Evolutionary conservation across 2,797 vertebrate species (phyloP).

Genomic region (Crocodylus rhombifer): DNA sequence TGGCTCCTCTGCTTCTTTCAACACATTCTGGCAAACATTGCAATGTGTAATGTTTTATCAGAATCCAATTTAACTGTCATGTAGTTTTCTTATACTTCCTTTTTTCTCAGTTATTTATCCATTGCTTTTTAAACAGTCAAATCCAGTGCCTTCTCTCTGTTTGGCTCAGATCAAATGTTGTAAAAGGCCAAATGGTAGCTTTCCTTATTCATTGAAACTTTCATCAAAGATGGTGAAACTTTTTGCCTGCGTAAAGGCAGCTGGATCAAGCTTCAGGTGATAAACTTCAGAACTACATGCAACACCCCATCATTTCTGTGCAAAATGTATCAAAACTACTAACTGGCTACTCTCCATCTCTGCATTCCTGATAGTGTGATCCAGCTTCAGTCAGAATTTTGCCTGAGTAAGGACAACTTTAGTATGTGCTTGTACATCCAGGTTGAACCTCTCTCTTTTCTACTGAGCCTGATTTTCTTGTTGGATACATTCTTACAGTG

Average conservation of each 20-base stretch:
- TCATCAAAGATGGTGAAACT: neutral
- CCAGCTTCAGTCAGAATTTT: neutral
- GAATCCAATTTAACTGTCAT: neutral
- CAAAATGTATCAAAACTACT: neutral
- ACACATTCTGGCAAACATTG: conserved; percentile 29
- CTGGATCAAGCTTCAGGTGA: neutral
- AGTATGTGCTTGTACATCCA: neutral
- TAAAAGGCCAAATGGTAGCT: neutral
- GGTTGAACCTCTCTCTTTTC: neutral
- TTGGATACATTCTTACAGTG: neutral
- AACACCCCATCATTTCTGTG: neutral
- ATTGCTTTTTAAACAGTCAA: neutral
- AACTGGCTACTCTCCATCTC: accelerated
- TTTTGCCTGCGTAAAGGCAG: accelerated
- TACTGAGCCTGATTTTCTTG: neutral
- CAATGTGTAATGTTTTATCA: neutral
- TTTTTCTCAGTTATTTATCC: neutral
- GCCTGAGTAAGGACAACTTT: neutral
- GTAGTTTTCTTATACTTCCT: neutral
- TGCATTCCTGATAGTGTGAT: neutral
- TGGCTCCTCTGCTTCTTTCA: neutral
- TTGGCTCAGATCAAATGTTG: neutral
- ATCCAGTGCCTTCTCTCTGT: neutral
- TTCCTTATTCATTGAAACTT: neutral
- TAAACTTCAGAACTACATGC: neutral